Base-by-base conservation (phyloP, 1,140 invertebrate genomes). In the Drosophila pseudoobscura region DNA sequence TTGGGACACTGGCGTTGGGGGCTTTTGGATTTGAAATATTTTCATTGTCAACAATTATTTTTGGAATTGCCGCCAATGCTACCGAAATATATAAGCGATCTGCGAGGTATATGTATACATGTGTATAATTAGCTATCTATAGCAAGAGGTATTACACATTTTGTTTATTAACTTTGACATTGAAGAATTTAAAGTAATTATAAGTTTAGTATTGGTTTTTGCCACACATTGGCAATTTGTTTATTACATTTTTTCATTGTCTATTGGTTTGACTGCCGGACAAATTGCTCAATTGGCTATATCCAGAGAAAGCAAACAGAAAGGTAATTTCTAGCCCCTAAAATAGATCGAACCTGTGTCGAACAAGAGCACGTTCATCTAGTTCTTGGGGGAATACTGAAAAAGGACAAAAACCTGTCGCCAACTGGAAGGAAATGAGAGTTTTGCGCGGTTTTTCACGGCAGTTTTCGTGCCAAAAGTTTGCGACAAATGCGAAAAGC, bases 11-110 rank as follows among this genome's bases (percentile, higher is more conserved):
- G 24, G 41, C 22, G 43, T 49, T 62, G 44, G 49, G 53, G 3
- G 58, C 41, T 49, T 78, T 72, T 64, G 53, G 53, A 73, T 45
- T 47, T 56, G 39, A 44, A 65, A 60, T 57, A 50, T 68, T 82
- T 85, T 87, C 82, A 87, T 80, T 85, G 82, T 85, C 82, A 85
- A 84, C 61, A 75, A 64, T 55, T 70, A 76, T 87, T 82, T 78
- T 75, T 85, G 82, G 82, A 85, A 76, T 63, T 61, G 45, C 70
- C 64, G 68, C 58, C 73, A 72, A 73, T 69, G 53, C 45, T 54
- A 78, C 56, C 29, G 45, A 45, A 39, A 56, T 13, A 57, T 20
- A 62, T 51, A 53, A 8, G 43, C 26, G 35, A 43, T 29, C 22
- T 44, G 7, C 44, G 35, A 31, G 9, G 6, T 13, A 53, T 9